Conservation (phyloP, 2,797 vertebrate genomes). For the Leptodactylus fallax region DNA sequence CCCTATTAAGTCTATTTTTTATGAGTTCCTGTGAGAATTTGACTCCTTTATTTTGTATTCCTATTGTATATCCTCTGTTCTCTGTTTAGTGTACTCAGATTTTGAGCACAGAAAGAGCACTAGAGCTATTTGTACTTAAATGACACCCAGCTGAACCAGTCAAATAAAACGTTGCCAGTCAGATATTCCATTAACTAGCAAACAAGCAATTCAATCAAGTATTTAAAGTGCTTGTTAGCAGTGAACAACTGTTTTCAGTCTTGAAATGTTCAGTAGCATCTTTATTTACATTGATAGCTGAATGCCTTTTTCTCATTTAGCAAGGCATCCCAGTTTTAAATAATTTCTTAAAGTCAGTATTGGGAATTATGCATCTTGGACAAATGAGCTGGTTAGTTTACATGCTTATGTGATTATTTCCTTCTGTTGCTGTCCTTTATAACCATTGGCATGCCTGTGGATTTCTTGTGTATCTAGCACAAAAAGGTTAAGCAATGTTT, state of each 20-base stretch:
- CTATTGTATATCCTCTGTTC: background rate
- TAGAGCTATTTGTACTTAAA: background rate
- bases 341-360: slow-evolving; percentile 5
- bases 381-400: slow-evolving; percentile 2
- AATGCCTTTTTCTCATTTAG: slow-evolving; percentile 21
- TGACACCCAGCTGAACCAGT: slow-evolving; percentile 14
- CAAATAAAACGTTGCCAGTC: slow-evolving; percentile 43
- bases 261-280: slow-evolving; percentile 22
- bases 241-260: slow-evolving; percentile 29
- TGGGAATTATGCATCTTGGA: slow-evolving; percentile 2
- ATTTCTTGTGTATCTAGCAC: slow-evolving; percentile 17
- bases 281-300: slow-evolving; percentile 33
- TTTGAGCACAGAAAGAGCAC: slow-evolving; percentile 3
- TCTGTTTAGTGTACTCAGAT: background rate
- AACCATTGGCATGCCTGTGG: slow-evolving; percentile 7
- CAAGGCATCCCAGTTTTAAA: slow-evolving; percentile 20
- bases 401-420: slow-evolving; percentile 18
- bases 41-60: background rate
- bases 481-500: slow-evolving; percentile 46
- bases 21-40: background rate
- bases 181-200: slow-evolving; percentile 46
- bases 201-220: slow-evolving; percentile 44
- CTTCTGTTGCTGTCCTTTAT: background rate
- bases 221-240: slow-evolving; percentile 47
- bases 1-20: background rate